Evolutionary conservation across 2,888 invertebrate species (phyloP), one percentile per base, ranked within the genome.

Genomic region (Chaitophorus viminalis): DNA sequence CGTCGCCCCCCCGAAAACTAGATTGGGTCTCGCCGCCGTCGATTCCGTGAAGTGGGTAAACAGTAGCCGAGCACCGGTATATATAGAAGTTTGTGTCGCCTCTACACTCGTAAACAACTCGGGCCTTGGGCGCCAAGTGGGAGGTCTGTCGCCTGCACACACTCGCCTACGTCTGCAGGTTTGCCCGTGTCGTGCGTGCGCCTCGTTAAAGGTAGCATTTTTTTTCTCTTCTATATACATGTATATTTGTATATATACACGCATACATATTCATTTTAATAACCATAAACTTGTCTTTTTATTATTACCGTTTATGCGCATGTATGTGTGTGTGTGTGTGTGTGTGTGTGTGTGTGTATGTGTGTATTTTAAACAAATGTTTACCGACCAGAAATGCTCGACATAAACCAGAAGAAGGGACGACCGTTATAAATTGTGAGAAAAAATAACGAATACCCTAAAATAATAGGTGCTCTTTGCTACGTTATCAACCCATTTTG

Each of bases 21-120:
- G 86, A 86, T 79, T 86, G 72, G 86, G 39, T 36, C 39, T 79
- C 70, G 78, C 72, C 72, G 86, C 86, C 70, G 78, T 60, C 72
- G 86, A 86, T 86, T 86, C 39, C 79, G n/a, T 39, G 36, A 79
- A 86, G 86, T 79, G 86, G 86, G 60, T 60, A 79, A 86, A 86
- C 86, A 72, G 86, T 86, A 86, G 86, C 79, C 78, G 86, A 31
- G 70, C 72, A 70, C n/a, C 39, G 31, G 46, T 25, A 5, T 25
- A 21, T 17, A 68, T 18, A 52, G 8, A 36, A 83, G 84, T 68
- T n/a, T n/a, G 72, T 54, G 86, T 70, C 78, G 86, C 86, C 52
- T 60, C n/a, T 33, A 54, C 78, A 33, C 54, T 54, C 86, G 70
- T 78, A 78, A 78, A 78, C 78, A 86, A 86, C 85, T 85, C 85